These are phyloP conservation scores for Myotis findleyi DNA, from an alignment of 2,797 vertebrate species.

Conservation along the genomic window DNA sequence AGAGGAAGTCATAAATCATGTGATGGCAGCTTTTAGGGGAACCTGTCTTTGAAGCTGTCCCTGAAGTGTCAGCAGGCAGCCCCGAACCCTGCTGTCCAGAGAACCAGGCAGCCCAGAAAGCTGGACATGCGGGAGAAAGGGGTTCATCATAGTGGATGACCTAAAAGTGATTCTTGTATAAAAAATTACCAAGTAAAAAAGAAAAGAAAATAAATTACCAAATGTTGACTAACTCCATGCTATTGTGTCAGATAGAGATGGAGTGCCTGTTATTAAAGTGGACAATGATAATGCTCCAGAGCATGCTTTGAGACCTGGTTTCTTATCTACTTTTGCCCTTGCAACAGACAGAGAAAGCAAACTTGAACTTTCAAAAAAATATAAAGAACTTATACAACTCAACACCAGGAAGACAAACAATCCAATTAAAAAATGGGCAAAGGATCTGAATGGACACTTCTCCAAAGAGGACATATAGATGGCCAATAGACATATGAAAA, in stretches of 20 bases:
- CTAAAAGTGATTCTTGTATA: slow-evolving; percentile 95
- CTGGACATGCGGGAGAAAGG: slow-evolving; percentile 49
- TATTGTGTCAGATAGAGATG: slow-evolving; percentile 94
- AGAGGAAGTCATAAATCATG: neutral
- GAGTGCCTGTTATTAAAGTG: slow-evolving; percentile 98
- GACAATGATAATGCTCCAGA: slow-evolving; percentile 97
- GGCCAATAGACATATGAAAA: neutral
- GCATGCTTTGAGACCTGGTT: slow-evolving; percentile 94
- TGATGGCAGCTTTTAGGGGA: slow-evolving; percentile 25
- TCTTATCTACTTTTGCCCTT: slow-evolving; percentile 96
- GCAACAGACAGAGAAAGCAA: slow-evolving; percentile 99
- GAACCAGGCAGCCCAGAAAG: neutral
- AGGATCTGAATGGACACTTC: neutral
- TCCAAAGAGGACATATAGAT: neutral
- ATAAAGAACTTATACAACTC: neutral
- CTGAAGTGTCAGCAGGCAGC: neutral
- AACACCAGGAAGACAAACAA: neutral
- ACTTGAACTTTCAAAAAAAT: slow-evolving; percentile 97
- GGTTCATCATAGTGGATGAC: slow-evolving; percentile 84
- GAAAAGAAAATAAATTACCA: slow-evolving; percentile 71
- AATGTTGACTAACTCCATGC: slow-evolving; percentile 97
- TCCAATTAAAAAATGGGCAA: neutral
- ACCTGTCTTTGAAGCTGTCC: neutral
- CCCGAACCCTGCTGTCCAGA: neutral
- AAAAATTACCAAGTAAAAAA: slow-evolving; percentile 89